Evolutionary conservation across 1,140 invertebrate genomes (phyloP).

Genomic region (Tenebrio molitor): DNA sequence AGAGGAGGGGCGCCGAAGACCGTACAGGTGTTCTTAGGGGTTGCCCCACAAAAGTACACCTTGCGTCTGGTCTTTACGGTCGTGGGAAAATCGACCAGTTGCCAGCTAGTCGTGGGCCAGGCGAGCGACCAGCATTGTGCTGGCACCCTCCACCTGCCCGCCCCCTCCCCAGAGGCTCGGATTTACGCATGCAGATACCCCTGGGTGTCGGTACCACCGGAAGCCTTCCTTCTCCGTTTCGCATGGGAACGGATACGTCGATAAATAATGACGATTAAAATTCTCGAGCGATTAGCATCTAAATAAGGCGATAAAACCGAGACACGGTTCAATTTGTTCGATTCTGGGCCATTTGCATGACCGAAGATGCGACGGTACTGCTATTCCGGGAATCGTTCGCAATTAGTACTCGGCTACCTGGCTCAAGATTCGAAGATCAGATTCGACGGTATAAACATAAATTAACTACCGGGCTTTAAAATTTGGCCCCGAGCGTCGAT

Average conservation of each 20-base stretch:
- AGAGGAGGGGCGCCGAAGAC: slow-evolving; percentile 13
- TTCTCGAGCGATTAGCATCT: slow-evolving; percentile 17
- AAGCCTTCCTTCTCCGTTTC: slow-evolving; percentile 29
- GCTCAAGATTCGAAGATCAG: slow-evolving; percentile 51
- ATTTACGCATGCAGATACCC: slow-evolving; percentile 22
- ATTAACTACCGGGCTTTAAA: slow-evolving; percentile 56
- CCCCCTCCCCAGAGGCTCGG: slow-evolving; percentile 27
- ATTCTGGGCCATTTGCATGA: no score
- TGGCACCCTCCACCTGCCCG: slow-evolving; percentile 50
- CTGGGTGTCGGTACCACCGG: background rate
- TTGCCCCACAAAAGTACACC: slow-evolving; percentile 54
- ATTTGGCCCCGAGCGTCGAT: slow-evolving; percentile 53
- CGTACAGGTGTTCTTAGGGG: slow-evolving; percentile 53
- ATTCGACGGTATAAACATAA: slow-evolving; percentile 52
- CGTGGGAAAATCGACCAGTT: slow-evolving; percentile 55
- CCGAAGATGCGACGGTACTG: no score
- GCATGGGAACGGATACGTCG: slow-evolving; percentile 42
- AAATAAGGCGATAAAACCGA: background rate
- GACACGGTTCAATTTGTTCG: no score
- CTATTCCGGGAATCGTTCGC: slow-evolving; percentile 22
- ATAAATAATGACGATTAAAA: slow-evolving; percentile 31
- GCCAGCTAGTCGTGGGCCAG: slow-evolving; percentile 48
- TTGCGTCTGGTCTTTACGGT: slow-evolving; percentile 50
- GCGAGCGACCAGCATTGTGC: slow-evolving; percentile 51
- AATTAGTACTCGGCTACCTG: slow-evolving; percentile 32